These are phyloP conservation scores for Pentamera pediparva DNA, from an alignment of 53 echinoderm and acorn worm genomes.

Conservation along the genomic window DNA sequence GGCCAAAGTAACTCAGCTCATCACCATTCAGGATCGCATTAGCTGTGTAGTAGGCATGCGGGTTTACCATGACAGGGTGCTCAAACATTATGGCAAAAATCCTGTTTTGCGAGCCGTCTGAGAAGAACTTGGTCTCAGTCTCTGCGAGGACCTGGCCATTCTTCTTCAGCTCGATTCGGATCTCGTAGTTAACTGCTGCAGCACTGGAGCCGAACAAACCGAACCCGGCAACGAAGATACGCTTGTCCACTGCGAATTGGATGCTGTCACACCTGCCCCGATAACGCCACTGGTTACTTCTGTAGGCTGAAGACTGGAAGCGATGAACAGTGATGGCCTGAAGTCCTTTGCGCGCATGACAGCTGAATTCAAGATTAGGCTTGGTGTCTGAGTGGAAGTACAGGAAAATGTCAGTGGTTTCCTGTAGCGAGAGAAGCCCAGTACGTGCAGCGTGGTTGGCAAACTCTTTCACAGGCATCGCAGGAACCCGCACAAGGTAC, in stretches of 20 bases:
- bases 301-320: constrained; percentile 93
- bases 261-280: constrained; percentile 95
- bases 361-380: constrained; percentile 78
- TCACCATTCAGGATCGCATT: constrained; percentile 80
- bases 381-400: constrained; percentile 74
- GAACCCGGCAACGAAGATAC: constrained; percentile 94
- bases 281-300: constrained; percentile 99
- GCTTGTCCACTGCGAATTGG: constrained; percentile 88
- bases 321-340: constrained; percentile 81
- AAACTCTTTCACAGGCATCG: constrained; percentile 88
- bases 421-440: constrained; percentile 76
- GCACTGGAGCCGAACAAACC: constrained; percentile 94
- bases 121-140: constrained; percentile 85
- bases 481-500: constrained; percentile 83
- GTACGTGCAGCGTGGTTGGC: constrained; percentile 79
- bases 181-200: constrained; percentile 77
- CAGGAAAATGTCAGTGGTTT: constrained; percentile 83
- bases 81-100: constrained; percentile 87
- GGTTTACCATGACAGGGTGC: constrained; percentile 91
- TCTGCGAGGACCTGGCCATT: constrained; percentile 79
- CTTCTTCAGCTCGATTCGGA: constrained; percentile 83
- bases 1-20: constrained; percentile 96
- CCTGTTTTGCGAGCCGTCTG: constrained; percentile 85
- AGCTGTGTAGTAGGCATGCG: constrained; percentile 88
- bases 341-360: constrained; percentile 66